Evolutionary conservation across 2,797 vertebrate species (phyloP), one percentile per base, ranked within the genome.

Genomic region (Cetoscarus ocellatus): DNA sequence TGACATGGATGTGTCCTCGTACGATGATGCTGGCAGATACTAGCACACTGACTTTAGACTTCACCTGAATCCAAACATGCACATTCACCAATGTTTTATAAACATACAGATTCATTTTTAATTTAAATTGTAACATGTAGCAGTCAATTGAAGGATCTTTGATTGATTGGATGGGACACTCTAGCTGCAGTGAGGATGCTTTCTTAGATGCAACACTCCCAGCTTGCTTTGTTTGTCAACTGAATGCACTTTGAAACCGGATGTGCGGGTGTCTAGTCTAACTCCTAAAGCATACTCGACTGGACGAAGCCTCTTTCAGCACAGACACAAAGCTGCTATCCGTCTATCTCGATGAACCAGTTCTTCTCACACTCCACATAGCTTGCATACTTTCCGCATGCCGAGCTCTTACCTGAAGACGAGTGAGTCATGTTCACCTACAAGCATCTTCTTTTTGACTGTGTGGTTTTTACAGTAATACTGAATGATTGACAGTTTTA

Each of bases 1-100:
- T 0, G 93, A 97, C 42, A 14, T 80, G 3, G 86, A 92, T 10
- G 15, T 89, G 1, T 79, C 54, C 0, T 88, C 91, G 10, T 96
- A 95, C 5, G 75, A 87, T 1, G 82, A 93, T 0, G 27, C 91
- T 27, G 49, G 11, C 76, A 35, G 67, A 6, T 91, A 93, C 64
- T 94, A 90, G 61, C 42, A 11, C 42, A 3, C 14, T 3, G 13
- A 15, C 13, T 0, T 11, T 17, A 3, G 8, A 70, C 1, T 0
- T 0, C 27, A 47, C 8, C 47, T 61, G 45, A 53, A 71, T 42
- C 44, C 15, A 53, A 40, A 52, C 40, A 38, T 15, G 10, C 61
- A 45, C 13, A 6, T 1, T 6, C 7, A 0, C 1, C n/a, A 0
- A 40, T 10, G 35, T 61, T 61, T 36, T 17, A 36, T 18, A 9